Percentiles rank a stretch among this genome's conserved stretches.
These are phyloP conservation scores for Macroglossus sobrinus DNA, from an alignment of 2,113 vertebrate species.

Conservation along the genomic window DNA sequence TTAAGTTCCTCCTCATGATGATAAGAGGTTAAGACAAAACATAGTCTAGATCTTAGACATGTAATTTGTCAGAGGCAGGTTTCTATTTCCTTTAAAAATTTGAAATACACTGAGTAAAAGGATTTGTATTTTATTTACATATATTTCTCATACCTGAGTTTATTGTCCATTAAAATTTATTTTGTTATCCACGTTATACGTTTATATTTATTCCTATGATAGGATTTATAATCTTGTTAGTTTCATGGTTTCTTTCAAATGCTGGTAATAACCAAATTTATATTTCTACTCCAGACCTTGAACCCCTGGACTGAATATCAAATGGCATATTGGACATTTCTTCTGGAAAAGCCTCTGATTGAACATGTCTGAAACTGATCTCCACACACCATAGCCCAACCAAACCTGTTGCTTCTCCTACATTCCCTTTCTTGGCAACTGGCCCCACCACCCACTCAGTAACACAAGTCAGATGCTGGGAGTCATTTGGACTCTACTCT, in stretches of 20 bases:
- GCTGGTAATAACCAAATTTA: neutral
- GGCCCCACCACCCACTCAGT: neutral
- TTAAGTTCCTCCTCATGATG: neutral
- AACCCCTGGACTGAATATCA: neutral
- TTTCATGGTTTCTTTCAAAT: neutral
- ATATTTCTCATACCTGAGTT: neutral
- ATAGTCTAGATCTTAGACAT: neutral
- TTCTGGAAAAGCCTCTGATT: slow-evolving; percentile 9
- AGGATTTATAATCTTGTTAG: neutral
- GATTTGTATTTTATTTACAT: neutral
- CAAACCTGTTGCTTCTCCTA: slow-evolving; percentile 31
- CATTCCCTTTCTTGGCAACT: neutral
- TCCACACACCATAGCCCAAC: neutral
- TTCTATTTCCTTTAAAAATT: neutral
- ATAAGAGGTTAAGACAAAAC: neutral
- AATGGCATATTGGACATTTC: neutral
- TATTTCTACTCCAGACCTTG: neutral
- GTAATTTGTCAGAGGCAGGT: neutral
- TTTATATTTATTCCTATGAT: neutral
- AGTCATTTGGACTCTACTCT: neutral
- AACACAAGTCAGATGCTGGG: neutral
- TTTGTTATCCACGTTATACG: neutral
- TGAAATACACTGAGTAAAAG: neutral
- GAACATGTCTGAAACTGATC: slow-evolving; percentile 36
- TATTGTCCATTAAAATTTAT: neutral